A percentile compares a stretch with the other conserved stretches of the same genome.
phyloP scores from a whole-genome alignment of 2,113 vertebrate genomes.

The Pygoscelis adeliae region DNA sequence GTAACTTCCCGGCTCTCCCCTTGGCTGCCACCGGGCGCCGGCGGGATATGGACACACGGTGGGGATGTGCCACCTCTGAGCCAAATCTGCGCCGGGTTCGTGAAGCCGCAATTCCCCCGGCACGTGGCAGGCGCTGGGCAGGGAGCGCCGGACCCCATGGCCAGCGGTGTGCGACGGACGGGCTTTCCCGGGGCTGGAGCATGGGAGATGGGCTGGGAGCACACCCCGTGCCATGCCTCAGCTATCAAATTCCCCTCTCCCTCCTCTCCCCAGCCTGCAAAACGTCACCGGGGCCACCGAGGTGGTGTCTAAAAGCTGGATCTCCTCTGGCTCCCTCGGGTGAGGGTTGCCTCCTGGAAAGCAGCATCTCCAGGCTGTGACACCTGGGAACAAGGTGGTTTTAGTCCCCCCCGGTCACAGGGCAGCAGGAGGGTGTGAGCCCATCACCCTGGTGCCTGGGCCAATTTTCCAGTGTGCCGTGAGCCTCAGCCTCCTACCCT shows the following conservation, averaged over 20 bases:
- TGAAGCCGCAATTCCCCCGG: neutral
- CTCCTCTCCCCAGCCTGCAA: neutral
- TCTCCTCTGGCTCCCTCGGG: neutral
- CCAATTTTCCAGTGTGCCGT: accelerated
- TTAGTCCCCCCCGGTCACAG: neutral
- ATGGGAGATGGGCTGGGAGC: accelerated
- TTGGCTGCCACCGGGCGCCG: neutral
- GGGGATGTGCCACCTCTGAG: neutral
- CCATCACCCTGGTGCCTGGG: neutral
- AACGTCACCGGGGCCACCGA: neutral
- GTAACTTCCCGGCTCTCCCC: neutral
- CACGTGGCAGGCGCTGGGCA: neutral
- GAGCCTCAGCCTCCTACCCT: neutral
- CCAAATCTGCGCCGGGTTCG: accelerated
- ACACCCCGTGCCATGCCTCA: accelerated
- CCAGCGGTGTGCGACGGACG: accelerated
- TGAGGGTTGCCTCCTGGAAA: accelerated
- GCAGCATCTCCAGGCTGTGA: neutral
- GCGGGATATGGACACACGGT: accelerated
- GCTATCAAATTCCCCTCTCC: neutral
- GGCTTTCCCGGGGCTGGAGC: neutral
- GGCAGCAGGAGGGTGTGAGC: neutral
- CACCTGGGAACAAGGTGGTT: neutral
- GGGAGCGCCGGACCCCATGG: neutral
- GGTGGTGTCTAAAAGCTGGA: neutral